Base-by-base conservation (phyloP, 2,888 invertebrate species). In the Aphidoletes aphidimyza region DNA sequence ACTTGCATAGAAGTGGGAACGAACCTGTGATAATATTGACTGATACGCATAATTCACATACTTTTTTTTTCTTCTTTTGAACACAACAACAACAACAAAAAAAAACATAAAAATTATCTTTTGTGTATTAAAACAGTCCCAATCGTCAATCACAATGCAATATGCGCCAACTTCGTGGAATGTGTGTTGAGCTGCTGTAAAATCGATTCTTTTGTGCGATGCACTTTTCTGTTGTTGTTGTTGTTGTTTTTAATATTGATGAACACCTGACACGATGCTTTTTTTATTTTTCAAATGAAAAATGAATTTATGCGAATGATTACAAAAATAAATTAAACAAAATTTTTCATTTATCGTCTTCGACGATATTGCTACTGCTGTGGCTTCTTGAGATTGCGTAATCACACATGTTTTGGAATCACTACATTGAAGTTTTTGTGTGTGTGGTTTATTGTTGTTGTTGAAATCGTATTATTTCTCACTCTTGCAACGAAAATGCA, bases 31-130 rank as follows among this genome's bases (percentile, higher is more conserved):
- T 47, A 47, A 54, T 54, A 54, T 54, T 54, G 54, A 14, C 54
- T 22, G 54, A 54, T 54, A 54, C 54, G 54, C 54, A 54, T 54
- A 54, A 54, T 54, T 54, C 54, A 54, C 54, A 54, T n/a, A 26
- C 2, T 54, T 22, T 54, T n/a, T 26, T 22, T 26, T 1, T 54
- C 22, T 54, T 8, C 26, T 2, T 54, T n/a, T n/a, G 54, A 8
- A 26, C 26, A 26, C n/a, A n/a, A n/a, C n/a, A n/a, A n/a, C n/a
- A n/a, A n/a, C n/a, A n/a, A n/a, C n/a, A n/a, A n/a, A n/a, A n/a
- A n/a, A n/a, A n/a, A n/a, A n/a, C n/a, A n/a, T n/a, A n/a, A n/a
- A n/a, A n/a, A 9, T 42, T 42, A 9, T 42, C 42, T 42, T 14
- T 42, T 42, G 42, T 42, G 42, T 14, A 42, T 42, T 42, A 6